Percentiles rank a stretch among this genome's conserved stretches.
Evolutionary conservation across 2,888 invertebrate species (phyloP).

Genomic region (Polymixis lichenea): DNA sequence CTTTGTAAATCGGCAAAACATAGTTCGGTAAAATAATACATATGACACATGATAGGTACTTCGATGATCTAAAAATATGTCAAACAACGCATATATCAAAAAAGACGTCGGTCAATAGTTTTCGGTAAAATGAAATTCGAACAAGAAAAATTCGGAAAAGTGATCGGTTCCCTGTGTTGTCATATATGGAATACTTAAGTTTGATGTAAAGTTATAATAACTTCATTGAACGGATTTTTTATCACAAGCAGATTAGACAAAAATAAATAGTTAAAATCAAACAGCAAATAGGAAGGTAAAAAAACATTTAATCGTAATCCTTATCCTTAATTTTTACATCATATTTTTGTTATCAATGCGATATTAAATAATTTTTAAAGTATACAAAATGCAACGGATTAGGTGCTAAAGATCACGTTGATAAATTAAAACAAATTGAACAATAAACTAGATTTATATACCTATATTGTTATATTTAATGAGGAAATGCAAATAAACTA

Average conservation of each 20-base stretch:
- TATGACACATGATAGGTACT: too few relatives aligned
- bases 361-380: background rate
- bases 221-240: background rate
- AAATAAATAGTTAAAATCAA: background rate
- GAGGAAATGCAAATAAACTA: too few relatives aligned
- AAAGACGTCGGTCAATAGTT: too few relatives aligned
- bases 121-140: too few relatives aligned
- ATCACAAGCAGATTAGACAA: background rate
- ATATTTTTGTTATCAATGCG: background rate
- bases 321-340: conserved; percentile 21
- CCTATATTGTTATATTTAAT: background rate
- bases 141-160: too few relatives aligned
- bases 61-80: too few relatives aligned
- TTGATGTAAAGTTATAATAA: background rate
- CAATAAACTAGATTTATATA: background rate
- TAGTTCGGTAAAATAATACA: too few relatives aligned
- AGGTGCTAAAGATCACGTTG: background rate
- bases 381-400: background rate
- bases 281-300: background rate
- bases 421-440: background rate
- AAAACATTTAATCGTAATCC: conserved; percentile 35
- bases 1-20: too few relatives aligned
- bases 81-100: too few relatives aligned
- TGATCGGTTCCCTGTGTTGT: too few relatives aligned
- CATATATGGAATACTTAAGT: background rate